Evolutionary conservation across 2,888 invertebrate genomes (phyloP), one percentile per base, ranked within the genome.

Genomic region (Palloptera scutellata): DNA sequence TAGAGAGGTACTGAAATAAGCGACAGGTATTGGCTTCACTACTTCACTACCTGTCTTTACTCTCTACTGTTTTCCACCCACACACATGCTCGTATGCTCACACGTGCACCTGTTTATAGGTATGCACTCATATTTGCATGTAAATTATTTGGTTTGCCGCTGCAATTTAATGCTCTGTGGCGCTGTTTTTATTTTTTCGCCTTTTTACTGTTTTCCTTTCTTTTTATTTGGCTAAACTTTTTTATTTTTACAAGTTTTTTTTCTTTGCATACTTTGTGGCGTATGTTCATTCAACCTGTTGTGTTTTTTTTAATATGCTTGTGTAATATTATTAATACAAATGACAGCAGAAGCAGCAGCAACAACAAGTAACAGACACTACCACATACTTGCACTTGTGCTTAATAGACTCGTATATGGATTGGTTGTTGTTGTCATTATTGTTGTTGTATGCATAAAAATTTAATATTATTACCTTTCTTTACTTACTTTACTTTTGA

Each of bases 381-480:
- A 10, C 10, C 48, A 48, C 48, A 48, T 11, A 2, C 48, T n/a
- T 6, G 15, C 54, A 8, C 54, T 12, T 54, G 19, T 19, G 3
- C 12, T 9, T 19, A 30, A 12, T n/a, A 12, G 8, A 54, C 8
- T n/a, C n/a, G 54, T 54, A 17, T 54, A 12, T n/a, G 15, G 5
- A 48, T 15, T 48, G 48, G 10, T 15, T n/a, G 48, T 15, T n/a
- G 15, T n/a, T 48, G 48, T 5, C 10, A 5, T 5, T 13, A 5
- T 48, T 48, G 13, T 8, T 48, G 13, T 8, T 13, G 19, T 13
- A 10, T 5, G n/a, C 19, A 19, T 54, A 54, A 54, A 54, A 54
- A 20, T 54, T n/a, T 54, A 54, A 54, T 54, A 19, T 54, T 19
- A 54, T 54, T 54, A 54, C 54, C n/a, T 54, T 54, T 54, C 54